Percentiles rank a stretch among this genome's conserved stretches.
These are phyloP conservation scores for Eupithecia exiguata DNA, from an alignment of 2,888 invertebrate species.

Conservation along the genomic window DNA sequence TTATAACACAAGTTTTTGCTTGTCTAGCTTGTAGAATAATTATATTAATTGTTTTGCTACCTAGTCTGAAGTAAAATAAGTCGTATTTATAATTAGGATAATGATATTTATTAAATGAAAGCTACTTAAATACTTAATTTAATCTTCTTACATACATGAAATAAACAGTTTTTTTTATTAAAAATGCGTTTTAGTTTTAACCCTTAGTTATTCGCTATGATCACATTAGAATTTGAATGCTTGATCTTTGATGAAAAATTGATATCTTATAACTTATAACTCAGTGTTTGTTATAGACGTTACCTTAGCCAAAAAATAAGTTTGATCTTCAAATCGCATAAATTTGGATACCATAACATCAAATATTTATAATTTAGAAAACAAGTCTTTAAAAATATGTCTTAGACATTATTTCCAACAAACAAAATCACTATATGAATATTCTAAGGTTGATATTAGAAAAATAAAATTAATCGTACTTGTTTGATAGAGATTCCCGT, in stretches of 20 bases:
- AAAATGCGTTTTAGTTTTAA: not conserved
- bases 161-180: not conserved
- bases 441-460: not conserved
- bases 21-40: not conserved
- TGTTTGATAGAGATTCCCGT: not conserved
- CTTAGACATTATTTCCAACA: not conserved
- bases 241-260: not conserved
- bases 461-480: not conserved
- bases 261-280: not conserved
- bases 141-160: not conserved
- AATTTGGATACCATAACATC: not conserved
- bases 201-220: not conserved
- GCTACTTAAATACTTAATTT: not conserved
- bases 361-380: constrained; percentile 1
- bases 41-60: not conserved
- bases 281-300: not conserved
- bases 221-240: not conserved
- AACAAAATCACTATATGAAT: not conserved
- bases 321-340: not conserved
- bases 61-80: not conserved
- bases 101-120: not conserved
- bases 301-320: not conserved
- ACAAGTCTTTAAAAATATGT: not conserved
- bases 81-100: not conserved
- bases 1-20: not conserved